Conservation (phyloP, 2,113 vertebrate genomes). For the Solea solea region DNA sequence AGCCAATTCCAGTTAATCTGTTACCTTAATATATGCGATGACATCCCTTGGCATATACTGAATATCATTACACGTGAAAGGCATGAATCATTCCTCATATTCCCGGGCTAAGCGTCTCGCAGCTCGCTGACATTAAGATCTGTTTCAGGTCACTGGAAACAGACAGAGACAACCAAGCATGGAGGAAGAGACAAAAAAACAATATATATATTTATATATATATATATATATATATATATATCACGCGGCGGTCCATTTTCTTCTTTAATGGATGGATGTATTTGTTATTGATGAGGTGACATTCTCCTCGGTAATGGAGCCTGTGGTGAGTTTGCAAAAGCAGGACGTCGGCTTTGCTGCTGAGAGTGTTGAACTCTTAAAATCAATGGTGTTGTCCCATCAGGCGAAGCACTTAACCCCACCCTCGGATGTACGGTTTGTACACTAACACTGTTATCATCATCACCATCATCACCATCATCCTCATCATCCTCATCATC, state of each 20-base stretch:
- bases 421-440: not conserved
- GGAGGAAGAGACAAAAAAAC: constrained; percentile 15
- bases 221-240: not conserved
- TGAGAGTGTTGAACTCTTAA: constrained; percentile 20
- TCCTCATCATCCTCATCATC: constrained; percentile 19
- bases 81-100: constrained; percentile 34
- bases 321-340: constrained; percentile 53
- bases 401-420: constrained; percentile 34
- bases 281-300: constrained; percentile 63
- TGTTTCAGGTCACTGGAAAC: constrained; percentile 38
- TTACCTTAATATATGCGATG: constrained; percentile 5
- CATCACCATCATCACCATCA: constrained; percentile 17
- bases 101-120: constrained; percentile 5
- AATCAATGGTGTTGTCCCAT: constrained; percentile 55
- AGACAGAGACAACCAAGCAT: constrained; percentile 4
- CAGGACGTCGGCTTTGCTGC: constrained; percentile 4
- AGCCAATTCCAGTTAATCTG: constrained; percentile 2
- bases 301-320: constrained; percentile 56
- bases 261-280: constrained; percentile 27
- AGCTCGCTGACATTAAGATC: constrained; percentile 48
- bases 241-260: not conserved
- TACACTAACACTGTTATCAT: constrained; percentile 16
- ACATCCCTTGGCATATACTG: not conserved
- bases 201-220: not conserved
- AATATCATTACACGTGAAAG: constrained; percentile 20